These are phyloP conservation scores for Amniataba percoides DNA, from an alignment of 2,797 vertebrate species.

Conservation along the genomic window DNA sequence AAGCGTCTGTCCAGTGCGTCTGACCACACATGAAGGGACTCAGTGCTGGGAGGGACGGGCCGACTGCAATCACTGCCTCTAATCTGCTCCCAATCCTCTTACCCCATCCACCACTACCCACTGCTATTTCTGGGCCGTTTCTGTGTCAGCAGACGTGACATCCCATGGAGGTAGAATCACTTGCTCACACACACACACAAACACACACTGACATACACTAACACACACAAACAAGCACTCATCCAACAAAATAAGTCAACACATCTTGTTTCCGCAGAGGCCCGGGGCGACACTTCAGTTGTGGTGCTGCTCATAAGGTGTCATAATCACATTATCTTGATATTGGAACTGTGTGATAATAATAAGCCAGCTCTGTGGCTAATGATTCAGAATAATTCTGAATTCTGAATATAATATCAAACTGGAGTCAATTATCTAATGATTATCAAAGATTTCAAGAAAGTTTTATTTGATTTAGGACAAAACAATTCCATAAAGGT, in stretches of 20 bases:
- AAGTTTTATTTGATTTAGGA: background rate
- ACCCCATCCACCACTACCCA: constrained; percentile 50
- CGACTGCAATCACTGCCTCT: constrained; percentile 77
- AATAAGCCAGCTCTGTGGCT: background rate
- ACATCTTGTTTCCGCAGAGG: constrained; percentile 7
- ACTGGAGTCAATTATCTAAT: background rate
- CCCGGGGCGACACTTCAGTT: background rate
- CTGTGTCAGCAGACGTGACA: constrained; percentile 75
- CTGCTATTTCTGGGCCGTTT: constrained; percentile 75
- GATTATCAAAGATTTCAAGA: background rate
- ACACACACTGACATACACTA: constrained; percentile 12
- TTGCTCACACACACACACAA: background rate
- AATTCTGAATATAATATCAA: constrained; percentile 4
- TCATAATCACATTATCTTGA: background rate
- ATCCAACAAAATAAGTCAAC: constrained; percentile 20
- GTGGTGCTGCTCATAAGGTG: background rate
- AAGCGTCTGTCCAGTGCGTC: constrained; percentile 40
- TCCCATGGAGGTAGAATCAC: constrained; percentile 41
- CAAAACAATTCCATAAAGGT: background rate
- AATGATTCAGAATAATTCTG: background rate
- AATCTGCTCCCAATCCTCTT: constrained; percentile 88
- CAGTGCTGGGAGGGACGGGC: constrained; percentile 32
- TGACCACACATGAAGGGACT: constrained; percentile 23
- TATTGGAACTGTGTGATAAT: background rate
- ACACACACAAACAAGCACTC: background rate